Conservation (phyloP, 2,113 vertebrate genomes). For the Apteryx mantelli region DNA sequence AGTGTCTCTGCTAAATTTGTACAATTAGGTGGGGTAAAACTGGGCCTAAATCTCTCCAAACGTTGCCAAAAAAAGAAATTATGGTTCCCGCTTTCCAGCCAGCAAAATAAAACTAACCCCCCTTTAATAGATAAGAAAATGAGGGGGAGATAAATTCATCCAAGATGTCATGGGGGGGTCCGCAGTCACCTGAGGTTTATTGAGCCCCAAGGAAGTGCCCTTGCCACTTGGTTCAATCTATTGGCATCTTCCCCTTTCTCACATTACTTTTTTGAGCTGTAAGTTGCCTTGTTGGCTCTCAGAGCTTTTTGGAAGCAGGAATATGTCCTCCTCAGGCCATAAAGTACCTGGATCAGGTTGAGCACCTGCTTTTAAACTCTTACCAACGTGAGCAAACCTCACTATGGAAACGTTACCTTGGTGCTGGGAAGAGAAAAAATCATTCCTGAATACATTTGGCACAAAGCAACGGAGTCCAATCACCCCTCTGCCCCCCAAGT, state of each 20-base stretch:
- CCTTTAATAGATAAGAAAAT: not conserved
- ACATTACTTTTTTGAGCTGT: not conserved
- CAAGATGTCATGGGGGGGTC: no score
- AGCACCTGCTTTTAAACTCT: not conserved
- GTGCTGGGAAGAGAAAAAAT: not conserved
- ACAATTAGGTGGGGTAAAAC: not conserved
- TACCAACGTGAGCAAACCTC: not conserved
- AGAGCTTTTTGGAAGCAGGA: not conserved
- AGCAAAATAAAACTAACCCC: not conserved
- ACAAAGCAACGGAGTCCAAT: not conserved
- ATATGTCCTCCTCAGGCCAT: not conserved
- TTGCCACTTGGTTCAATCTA: not conserved
- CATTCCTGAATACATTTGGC: not conserved
- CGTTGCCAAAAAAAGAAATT: no score
- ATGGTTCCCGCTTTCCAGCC: not conserved
- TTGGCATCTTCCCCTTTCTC: not conserved
- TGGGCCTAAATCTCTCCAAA: not conserved
- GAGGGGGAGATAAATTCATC: not conserved
- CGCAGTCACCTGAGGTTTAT: not conserved
- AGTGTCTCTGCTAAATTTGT: not conserved
- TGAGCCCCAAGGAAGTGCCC: rapidly evolving
- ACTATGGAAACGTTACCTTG: not conserved
- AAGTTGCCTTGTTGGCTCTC: not conserved
- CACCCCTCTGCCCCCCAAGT: constrained; percentile 29
- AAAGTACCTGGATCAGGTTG: not conserved